Base-by-base conservation (phyloP, 2,888 invertebrate species). In the Trichopoda pennipes region DNA sequence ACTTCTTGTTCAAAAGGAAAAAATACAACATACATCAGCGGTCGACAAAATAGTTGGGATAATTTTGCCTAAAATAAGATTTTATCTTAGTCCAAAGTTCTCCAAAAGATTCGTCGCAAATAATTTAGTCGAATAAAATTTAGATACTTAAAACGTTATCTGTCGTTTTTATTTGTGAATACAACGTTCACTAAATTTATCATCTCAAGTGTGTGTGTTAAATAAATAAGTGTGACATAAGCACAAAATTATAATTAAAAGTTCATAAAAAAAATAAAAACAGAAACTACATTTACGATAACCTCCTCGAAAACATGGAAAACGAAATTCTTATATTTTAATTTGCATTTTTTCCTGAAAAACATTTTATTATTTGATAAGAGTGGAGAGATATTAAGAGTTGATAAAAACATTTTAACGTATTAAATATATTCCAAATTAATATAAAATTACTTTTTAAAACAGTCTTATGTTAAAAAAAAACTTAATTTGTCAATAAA, bases 201-300 rank as follows among this genome's bases (percentile, higher is more conserved):
- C 7, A 19, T 0, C 68, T 1, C 23, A 19, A 12, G 4, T 74
- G 70, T 69, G 21, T 19, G 38, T 35, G 44, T 58, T 66, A 21
- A 58, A 64, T 35, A 75, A 75, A 68, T 32, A 76, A 61, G 42
- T 8, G 58, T 72, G 75, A 70, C 75, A 75, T 28, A 70, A 75
- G 72, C 70, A 80, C 56, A 72, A 75, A 80, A 66, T 72, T 76
- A 66, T 76, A 72, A 81, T 66, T 47, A 72, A 76, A 66, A 64
- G 49, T 56, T 44, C 42, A 28, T 12, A 19, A 60, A 70, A 49
- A 16, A 56, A 75, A 69, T 44, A 2, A 55, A 35, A 44, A 53
- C 19, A 21, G n/a, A 28, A 28, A 28, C 17, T 38, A 17, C 9
- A 58, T 63, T 21, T 28, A 23, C n/a, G 23, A 19, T 42, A 17